Percentiles rank a stretch among this genome's conserved stretches.
Conservation (phyloP, 2,113 vertebrate species). For the Burhinus bistriatus region DNA sequence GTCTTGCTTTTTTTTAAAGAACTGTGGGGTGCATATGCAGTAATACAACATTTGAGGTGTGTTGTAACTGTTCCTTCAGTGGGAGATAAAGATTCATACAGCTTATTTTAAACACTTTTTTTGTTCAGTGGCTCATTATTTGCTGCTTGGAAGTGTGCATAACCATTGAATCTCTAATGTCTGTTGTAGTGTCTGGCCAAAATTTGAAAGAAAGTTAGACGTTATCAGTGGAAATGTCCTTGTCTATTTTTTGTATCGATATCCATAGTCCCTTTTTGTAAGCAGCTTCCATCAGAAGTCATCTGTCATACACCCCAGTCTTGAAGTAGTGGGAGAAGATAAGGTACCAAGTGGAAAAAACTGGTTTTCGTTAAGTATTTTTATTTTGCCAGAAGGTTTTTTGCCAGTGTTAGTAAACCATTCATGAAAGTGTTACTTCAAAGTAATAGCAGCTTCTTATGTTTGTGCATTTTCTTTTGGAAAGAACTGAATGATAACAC, state of each 20-base stretch:
- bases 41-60: not conserved
- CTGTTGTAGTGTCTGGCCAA: not conserved
- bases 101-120: not conserved
- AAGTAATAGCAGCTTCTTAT: conserved; percentile 2
- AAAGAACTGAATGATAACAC: not conserved
- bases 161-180: not conserved
- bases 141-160: not conserved
- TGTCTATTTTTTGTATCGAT: not conserved
- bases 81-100: not conserved
- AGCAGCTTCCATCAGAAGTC: not conserved
- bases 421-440: conserved; percentile 25
- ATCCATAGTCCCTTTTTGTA: not conserved
- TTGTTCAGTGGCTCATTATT: not conserved
- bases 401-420: not conserved
- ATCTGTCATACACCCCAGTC: not conserved
- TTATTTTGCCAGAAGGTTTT: not conserved
- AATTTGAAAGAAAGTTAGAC: not conserved
- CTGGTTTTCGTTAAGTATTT: not conserved
- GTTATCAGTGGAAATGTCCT: not conserved
- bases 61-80: not conserved
- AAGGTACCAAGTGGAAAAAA: not conserved
- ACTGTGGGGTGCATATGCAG: accelerated
- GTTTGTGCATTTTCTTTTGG: not conserved
- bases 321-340: not conserved
- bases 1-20: not conserved